Percentiles rank a stretch among this genome's conserved stretches.
Conservation (phyloP, 2,888 invertebrate species). For the Tetropium fuscum region DNA sequence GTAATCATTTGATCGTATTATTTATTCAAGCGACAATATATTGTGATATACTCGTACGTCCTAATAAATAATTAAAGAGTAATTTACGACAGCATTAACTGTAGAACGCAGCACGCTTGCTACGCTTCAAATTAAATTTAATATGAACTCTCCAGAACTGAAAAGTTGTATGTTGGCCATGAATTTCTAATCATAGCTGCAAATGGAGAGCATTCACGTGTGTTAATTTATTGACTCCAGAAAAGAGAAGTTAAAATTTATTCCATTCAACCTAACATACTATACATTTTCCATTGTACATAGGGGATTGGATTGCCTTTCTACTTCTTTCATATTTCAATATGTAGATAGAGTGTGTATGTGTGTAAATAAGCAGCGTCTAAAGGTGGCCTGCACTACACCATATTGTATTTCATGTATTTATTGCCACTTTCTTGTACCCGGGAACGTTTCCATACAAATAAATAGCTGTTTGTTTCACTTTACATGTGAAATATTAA, state of each 20-base stretch:
- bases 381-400: slow-evolving; percentile 25
- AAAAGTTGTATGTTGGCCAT: no score
- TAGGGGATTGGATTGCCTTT: slow-evolving; percentile 34
- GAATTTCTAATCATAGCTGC: no score
- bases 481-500: slow-evolving; percentile 13
- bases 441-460: slow-evolving; percentile 13
- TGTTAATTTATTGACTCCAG: slow-evolving; percentile 4
- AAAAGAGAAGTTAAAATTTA: slow-evolving; percentile 3
- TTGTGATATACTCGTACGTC: no score
- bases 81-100: no score
- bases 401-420: slow-evolving; percentile 23
- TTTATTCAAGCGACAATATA: no score
- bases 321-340: slow-evolving; percentile 38
- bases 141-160: no score
- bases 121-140: no score
- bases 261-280: neutral
- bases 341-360: slow-evolving; percentile 36
- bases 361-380: slow-evolving; percentile 22
- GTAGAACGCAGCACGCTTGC: no score
- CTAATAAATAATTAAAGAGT: no score
- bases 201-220: no score
- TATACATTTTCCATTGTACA: slow-evolving; percentile 5
- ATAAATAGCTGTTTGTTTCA: slow-evolving; percentile 22
- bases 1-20: no score
- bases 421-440: slow-evolving; percentile 22